Conservation (phyloP, 2,888 invertebrate genomes). For the Galerucella pusilla region DNA sequence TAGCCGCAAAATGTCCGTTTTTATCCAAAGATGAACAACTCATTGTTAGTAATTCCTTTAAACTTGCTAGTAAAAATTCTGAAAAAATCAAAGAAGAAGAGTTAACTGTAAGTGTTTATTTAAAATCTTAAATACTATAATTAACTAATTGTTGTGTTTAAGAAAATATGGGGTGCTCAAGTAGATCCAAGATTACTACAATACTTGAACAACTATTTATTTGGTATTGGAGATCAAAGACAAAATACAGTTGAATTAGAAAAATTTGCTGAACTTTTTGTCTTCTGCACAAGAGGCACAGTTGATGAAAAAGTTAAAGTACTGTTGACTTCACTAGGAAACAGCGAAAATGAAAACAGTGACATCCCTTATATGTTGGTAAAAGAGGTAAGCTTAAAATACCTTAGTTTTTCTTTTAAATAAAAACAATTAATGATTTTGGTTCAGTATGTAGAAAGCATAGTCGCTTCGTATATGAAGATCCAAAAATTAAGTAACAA, state of each 20-base stretch:
- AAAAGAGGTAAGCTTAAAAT: constrained; percentile 68
- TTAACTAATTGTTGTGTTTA: constrained; percentile 35
- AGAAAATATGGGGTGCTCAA: constrained; percentile 78
- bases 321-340: constrained; percentile 70
- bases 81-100: constrained; percentile 75
- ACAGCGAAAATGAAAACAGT: constrained; percentile 66
- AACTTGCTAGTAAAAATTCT: constrained; percentile 73
- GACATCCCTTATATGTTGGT: constrained; percentile 72
- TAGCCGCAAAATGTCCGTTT: constrained; percentile 74
- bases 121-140: constrained; percentile 2
- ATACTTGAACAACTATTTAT: constrained; percentile 76
- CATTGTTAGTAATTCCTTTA: constrained; percentile 72
- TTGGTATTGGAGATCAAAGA: constrained; percentile 69
- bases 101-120: constrained; percentile 67
- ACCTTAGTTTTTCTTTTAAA: no score
- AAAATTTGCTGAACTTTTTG: constrained; percentile 76
- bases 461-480: constrained; percentile 80
- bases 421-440: constrained; percentile 3
- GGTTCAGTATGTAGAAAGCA: constrained; percentile 77
- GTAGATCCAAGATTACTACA: constrained; percentile 76
- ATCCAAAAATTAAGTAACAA: constrained; percentile 71
- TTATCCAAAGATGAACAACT: constrained; percentile 74
- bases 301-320: constrained; percentile 73
- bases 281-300: constrained; percentile 76
- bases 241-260: constrained; percentile 70